Conservation (phyloP, 2,888 invertebrate species). For the Emmelina monodactyla region DNA sequence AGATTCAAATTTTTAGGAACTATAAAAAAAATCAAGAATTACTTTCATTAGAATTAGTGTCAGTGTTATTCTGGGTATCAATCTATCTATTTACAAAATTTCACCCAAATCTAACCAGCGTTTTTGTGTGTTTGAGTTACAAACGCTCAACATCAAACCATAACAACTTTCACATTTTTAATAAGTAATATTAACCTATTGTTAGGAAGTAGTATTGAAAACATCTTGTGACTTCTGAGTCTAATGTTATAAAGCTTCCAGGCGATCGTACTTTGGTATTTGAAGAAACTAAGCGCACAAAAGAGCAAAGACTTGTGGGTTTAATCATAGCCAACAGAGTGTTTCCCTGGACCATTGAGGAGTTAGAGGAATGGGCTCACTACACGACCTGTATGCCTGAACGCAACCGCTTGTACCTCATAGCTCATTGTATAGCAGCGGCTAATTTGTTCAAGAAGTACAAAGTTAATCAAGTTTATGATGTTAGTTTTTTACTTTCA, state of each 20-base stretch:
- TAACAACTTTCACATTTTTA: too few species aligned
- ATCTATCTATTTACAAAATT: too few species aligned
- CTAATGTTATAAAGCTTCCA: too few species aligned
- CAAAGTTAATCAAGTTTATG: conserved; percentile 50
- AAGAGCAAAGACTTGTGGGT: conserved; percentile 49
- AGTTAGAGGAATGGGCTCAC: conserved; percentile 61
- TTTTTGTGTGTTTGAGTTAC: too few species aligned
- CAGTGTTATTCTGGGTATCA: background rate
- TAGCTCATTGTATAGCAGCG: conserved; percentile 50
- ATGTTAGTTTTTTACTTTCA: conserved; percentile 40
- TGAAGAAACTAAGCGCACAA: conserved; percentile 32
- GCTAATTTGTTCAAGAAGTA: conserved; percentile 54
- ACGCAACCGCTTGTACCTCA: conserved; percentile 52
- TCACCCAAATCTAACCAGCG: too few species aligned
- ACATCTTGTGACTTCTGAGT: too few species aligned
- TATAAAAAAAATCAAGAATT: background rate
- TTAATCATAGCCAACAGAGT: conserved; percentile 50
- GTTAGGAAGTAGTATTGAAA: too few species aligned
- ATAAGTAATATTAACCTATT: too few species aligned
- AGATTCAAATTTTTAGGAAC: too few species aligned
- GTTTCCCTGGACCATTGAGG: conserved; percentile 57
- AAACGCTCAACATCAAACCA: too few species aligned
- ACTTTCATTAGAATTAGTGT: background rate
- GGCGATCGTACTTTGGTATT: conserved; percentile 37
- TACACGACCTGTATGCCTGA: conserved; percentile 38